Conservation (phyloP, 2,888 invertebrate species). For the Scaptomyza cyrtandrae region DNA sequence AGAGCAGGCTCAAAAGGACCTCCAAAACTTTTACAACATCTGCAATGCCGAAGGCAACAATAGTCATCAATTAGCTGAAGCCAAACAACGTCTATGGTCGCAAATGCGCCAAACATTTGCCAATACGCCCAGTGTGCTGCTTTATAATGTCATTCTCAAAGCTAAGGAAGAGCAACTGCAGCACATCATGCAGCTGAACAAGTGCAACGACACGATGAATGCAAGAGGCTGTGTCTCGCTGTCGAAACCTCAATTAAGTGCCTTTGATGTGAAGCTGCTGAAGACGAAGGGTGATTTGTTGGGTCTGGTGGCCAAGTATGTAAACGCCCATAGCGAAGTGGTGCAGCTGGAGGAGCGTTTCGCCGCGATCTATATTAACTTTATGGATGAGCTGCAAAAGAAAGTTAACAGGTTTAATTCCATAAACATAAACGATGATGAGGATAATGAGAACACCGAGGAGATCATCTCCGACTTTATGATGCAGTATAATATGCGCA, state of each 20-base stretch:
- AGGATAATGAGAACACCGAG: slow-evolving; percentile 68
- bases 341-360: slow-evolving; percentile 72
- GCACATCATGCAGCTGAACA: slow-evolving; percentile 76
- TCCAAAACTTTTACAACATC: slow-evolving; percentile 78
- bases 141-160: slow-evolving; percentile 80
- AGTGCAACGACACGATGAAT: slow-evolving; percentile 31
- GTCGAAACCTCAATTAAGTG: slow-evolving; percentile 60
- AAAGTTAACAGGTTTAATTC: slow-evolving; percentile 77
- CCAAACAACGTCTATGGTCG: slow-evolving; percentile 78
- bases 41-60: slow-evolving; percentile 59
- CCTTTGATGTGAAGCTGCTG: slow-evolving; percentile 77
- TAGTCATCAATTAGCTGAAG: slow-evolving; percentile 56
- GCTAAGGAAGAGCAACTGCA: slow-evolving; percentile 82
- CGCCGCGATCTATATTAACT: slow-evolving; percentile 65
- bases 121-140: slow-evolving; percentile 78
- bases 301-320: slow-evolving; percentile 75
- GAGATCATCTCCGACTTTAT: slow-evolving; percentile 81
- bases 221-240: slow-evolving; percentile 8
- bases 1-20: slow-evolving; percentile 72
- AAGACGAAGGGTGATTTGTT: slow-evolving; percentile 78
- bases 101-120: slow-evolving; percentile 78
- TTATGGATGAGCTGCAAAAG: slow-evolving; percentile 77
- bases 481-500: slow-evolving; percentile 79
- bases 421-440: slow-evolving; percentile 61
- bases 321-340: slow-evolving; percentile 70